Evolutionary conservation across 2,113 vertebrate species (phyloP), one percentile per base, ranked within the genome.

Genomic region (Hiodon tergisus): DNA sequence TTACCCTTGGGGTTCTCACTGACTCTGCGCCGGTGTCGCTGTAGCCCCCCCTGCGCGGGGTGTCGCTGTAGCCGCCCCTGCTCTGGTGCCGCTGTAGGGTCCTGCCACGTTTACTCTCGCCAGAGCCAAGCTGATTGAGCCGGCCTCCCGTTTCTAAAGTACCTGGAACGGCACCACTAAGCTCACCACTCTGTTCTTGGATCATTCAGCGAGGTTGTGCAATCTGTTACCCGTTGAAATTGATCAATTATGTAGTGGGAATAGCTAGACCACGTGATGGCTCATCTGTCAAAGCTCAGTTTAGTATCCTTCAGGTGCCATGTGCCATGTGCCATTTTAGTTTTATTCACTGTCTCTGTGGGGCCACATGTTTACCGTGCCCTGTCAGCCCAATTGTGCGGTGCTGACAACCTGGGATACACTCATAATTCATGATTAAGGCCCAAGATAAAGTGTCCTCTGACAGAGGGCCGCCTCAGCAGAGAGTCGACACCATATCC

Each of bases 381-480:
- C 8, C 51, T 55, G 68, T 16, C 48, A 14, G 8, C 6, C 63
- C 31, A 31, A 31, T 31, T 51, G 66, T 55, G 51, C 46, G 53
- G 17, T 17, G 4, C 50, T 47, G 8, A 46, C 3, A 16, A 51
- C 6, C 46, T 13, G 51, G 57, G 47, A 60, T 46, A 59, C 47
- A 16, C 31, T 61, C 57, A 61, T 72, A 50, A 61, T 72, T 72
- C 71, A 72, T 60, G 13, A 71, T 60, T 72, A 72, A 72, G 58
- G 47, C 11, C 47, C 57, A n/a, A 46, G 11, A 61, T 7, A 72
- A n/a, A n/a, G 48, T 14, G 57, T 11, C 46, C 47, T 13, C n/a
- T 11, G 55, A 61, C 71, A 72, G 8, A 61, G 8, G 57, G 57
- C 57, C n/a, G 48, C 13, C 10, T 61, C 46, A n/a, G 2, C 11